Percentiles rank a stretch among this genome's conserved stretches.
These are phyloP conservation scores for Himalopsyche phryganea DNA, from an alignment of 1,140 invertebrate genomes.

Conservation along the genomic window DNA sequence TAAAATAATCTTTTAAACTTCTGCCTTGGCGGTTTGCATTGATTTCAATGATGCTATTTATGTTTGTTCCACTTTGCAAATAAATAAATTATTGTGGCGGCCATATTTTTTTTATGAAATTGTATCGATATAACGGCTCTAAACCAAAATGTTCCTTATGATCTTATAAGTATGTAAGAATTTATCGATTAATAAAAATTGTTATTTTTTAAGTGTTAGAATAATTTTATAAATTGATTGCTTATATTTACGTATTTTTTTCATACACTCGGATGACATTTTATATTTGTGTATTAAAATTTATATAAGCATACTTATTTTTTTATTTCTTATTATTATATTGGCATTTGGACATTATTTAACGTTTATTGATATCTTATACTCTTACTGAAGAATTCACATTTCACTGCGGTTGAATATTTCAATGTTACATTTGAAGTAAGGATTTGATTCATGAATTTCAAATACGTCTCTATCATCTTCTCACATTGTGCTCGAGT, in stretches of 20 bases:
- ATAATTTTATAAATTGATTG: too few relatives aligned
- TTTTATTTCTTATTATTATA: slow-evolving; percentile 11
- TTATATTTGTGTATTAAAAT: slow-evolving; percentile 2
- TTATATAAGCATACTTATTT: not conserved
- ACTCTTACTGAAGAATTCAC: too few relatives aligned
- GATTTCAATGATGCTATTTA: not conserved
- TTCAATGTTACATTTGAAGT: too few relatives aligned
- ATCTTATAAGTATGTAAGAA: slow-evolving; percentile 10
- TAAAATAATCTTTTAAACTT: not conserved
- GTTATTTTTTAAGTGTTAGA: not conserved
- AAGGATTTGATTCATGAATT: too few relatives aligned
- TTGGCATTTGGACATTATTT: not conserved
- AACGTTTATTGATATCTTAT: too few relatives aligned
- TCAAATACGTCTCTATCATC: too few relatives aligned
- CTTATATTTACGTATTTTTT: too few relatives aligned
- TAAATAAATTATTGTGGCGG: not conserved
- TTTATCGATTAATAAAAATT: slow-evolving; percentile 1
- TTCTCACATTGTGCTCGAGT: too few relatives aligned
- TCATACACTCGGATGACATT: not conserved
- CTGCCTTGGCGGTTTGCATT: not conserved
- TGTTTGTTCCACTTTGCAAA: not conserved
- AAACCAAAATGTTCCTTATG: slow-evolving; percentile 25
- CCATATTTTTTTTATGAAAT: slow-evolving; percentile 23
- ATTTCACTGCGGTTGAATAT: too few relatives aligned
- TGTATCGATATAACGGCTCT: slow-evolving; percentile 7